A percentile compares a stretch with the other conserved stretches of the same genome.
phyloP scores from a whole-genome alignment of 2,113 vertebrate species.

The human (Homo sapiens) region GRCh38 chr3:54240001-54240500 shows the following conservation, averaged over 20 bases:
- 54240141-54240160: background rate
- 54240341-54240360: slow-evolving; percentile 57
- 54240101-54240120: background rate
- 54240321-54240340: slow-evolving; percentile 24
- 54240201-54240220: background rate
- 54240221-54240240: background rate
- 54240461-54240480: slow-evolving; percentile 69
- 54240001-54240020: background rate
- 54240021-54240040: background rate
- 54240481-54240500: background rate
- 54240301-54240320: slow-evolving; percentile 33
- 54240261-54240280: background rate
- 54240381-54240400: slow-evolving; percentile 73
- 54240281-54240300: slow-evolving; percentile 14
- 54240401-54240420: slow-evolving; percentile 73
- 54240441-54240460: slow-evolving; percentile 68
- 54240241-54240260: background rate
- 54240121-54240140: background rate
- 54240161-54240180: background rate
- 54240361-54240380: slow-evolving; percentile 62
- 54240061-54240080: background rate
- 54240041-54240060: background rate
- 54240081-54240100: background rate
- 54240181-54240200: background rate
- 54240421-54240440: slow-evolving; percentile 69